Evolutionary conservation across 2,888 invertebrate genomes (phyloP), one percentile per base, ranked within the genome.

Genomic region (Polyploca ridens): DNA sequence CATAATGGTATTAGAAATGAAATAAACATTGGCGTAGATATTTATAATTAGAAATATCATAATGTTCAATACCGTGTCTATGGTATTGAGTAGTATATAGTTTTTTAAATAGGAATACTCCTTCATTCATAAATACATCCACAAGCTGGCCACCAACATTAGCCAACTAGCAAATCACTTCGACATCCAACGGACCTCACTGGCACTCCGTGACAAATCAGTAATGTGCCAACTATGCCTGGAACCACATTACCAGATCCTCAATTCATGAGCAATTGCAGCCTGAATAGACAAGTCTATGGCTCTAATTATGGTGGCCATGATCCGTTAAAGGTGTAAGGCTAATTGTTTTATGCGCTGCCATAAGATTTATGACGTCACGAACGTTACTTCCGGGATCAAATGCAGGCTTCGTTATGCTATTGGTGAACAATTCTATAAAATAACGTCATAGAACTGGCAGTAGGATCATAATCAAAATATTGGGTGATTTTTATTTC

Each of bases 331-430:
- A 65, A 87, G 86, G 84, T 87, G 86, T 78, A 85, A 88, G 85
- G 84, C 88, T 90, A 89, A 90, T 89, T 89, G 88, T 89, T 90
- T 87, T 73, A 78, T 81, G 83, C 78, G 13, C 78, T 73, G 77
- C 70, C 72, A 70, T 66, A 77, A 81, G 84, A 87, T 89, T 89
- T 90, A 89, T 88, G 84, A 85, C 87, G 83, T 87, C 87, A 89
- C 86, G 87, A 81, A 69, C 70, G 67, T 75, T 68, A 82, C 78
- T 84, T 82, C 84, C 84, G 77, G 74, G 77, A 65, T 69, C 64
- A 73, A 38, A 38, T 41, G 41, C 3, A 63, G 69, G 64, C 66
- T 64, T 65, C 58, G 62, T 64, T 69, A 60, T 66, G 64, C 66
- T 72, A 70, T 64, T 64, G 69, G 11, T 64, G 64, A 27, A 27